Evolutionary conservation across 1,140 invertebrate genomes (phyloP).

Genomic region (Sycophaga agraensis): DNA sequence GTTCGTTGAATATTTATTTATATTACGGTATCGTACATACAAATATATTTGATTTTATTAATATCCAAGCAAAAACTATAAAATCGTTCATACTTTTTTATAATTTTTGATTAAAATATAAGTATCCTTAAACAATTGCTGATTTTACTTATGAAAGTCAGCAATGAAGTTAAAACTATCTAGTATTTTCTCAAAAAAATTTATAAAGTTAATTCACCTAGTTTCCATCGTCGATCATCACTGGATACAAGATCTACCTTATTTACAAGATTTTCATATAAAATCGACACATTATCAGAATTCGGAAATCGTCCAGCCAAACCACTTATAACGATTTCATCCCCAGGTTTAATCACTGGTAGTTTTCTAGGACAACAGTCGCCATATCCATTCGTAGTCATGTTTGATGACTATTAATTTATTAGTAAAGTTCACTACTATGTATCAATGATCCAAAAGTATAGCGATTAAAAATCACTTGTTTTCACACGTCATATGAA

Average conservation of each 20-base stretch:
- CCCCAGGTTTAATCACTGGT: constrained; percentile 59
- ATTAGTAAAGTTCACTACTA: too few species aligned
- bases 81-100: background rate
- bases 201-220: constrained; percentile 52
- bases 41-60: background rate
- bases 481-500: too few species aligned
- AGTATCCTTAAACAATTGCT: too few species aligned
- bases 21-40: too few species aligned
- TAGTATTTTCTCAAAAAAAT: background rate
- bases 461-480: too few species aligned
- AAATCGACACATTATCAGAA: constrained; percentile 74
- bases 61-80: background rate
- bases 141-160: constrained; percentile 43
- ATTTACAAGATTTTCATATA: constrained; percentile 73
- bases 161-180: constrained; percentile 59
- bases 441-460: too few species aligned
- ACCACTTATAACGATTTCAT: constrained; percentile 81
- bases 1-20: too few species aligned
- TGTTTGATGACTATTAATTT: too few species aligned
- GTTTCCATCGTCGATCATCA: constrained; percentile 73
- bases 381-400: too few species aligned
- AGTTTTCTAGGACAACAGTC: too few species aligned
- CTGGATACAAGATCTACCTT: constrained; percentile 77
- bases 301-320: constrained; percentile 87
- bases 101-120: background rate